Base-by-base conservation (phyloP, 1,140 invertebrate species). In the Drosophila guanche region DNA sequence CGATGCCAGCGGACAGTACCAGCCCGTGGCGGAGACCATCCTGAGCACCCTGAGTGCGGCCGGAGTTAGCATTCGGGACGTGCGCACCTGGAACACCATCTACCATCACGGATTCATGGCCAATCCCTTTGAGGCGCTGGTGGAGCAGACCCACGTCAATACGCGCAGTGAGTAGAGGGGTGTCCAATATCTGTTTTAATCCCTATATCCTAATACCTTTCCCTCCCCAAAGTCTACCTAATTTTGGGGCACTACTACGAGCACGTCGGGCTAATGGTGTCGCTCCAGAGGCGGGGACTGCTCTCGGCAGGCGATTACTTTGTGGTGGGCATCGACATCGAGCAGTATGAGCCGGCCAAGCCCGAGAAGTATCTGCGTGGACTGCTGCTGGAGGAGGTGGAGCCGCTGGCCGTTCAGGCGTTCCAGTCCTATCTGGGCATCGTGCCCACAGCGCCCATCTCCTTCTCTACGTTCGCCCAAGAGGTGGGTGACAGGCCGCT, bases 201-300 rank as follows among this genome's bases (percentile, higher is more conserved):
- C 2, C 12, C 5, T 0, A 10, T 12, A 8, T 25, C 7, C 50
- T 55, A 54, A 46, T 8, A 6, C 20, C 29, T 37, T 40, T 2
- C 10, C 1, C 94, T 41, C n/a, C 12, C 1, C 10, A n/a, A 93
- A 98, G 97, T 98, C 91, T 99, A 98, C 91, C 94, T 99, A 1
- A 95, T 98, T 37, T 94, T 99, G 58, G 97, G 98, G 4, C 95
- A 97, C 81, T 95, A 97, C 79, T 95, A 96, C 79, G 97, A 98
- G 76, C 96, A 97, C 78, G 93, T 97, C 41, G 97, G 96, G 4
- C 92, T 98, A 1, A 94, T 97, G 93, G 92, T 96, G 41, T 96
- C 96, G 14, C 93, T 97, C 91, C 95, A 98, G 71, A 94, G 96
- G 59, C 94, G 95, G 89, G 95, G 97, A 37, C 93, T 98, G 1